Evolutionary conservation across 2,797 vertebrate species (phyloP).

Genomic region (Aulostomus chinensis): DNA sequence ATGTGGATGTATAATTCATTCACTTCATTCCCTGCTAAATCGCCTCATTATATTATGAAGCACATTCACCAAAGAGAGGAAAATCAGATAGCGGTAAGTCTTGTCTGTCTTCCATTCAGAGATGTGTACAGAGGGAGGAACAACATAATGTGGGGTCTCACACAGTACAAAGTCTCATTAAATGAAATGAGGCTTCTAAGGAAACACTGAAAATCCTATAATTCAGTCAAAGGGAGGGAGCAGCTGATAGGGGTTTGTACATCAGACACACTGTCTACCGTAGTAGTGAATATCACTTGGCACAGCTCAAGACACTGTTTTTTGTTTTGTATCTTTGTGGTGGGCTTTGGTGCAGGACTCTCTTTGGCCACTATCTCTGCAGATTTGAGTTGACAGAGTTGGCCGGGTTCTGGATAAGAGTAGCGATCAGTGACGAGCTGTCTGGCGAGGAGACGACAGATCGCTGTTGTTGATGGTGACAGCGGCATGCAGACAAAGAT

Average conservation of each 20-base stretch:
- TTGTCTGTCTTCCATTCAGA: constrained; percentile 41
- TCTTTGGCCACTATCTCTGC: constrained; percentile 32
- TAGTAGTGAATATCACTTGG: constrained; percentile 18
- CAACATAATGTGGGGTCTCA: constrained; percentile 49
- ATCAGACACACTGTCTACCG: constrained; percentile 24
- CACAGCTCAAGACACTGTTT: constrained; percentile 11
- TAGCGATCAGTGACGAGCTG: constrained; percentile 45
- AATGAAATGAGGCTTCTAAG: constrained; percentile 48
- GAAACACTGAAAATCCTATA: constrained; percentile 40
- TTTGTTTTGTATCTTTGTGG: too few relatives aligned
- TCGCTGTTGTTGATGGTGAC: constrained; percentile 32
- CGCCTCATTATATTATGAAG: constrained; percentile 60
- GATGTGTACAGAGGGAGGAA: constrained; percentile 53
- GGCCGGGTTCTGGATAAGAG: constrained; percentile 37
- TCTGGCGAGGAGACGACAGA: constrained; percentile 40
- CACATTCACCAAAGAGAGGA: constrained; percentile 57
- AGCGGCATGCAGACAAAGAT: constrained; percentile 7
- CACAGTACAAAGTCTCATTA: constrained; percentile 49
- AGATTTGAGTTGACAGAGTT: too few relatives aligned
- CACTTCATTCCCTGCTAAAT: constrained; percentile 53
- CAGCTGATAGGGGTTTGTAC: constrained; percentile 32
- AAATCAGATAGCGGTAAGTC: constrained; percentile 60
- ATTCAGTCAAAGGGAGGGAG: constrained; percentile 40
- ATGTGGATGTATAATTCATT: constrained; percentile 64
- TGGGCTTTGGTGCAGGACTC: constrained; percentile 5